Conservation (phyloP, 2,888 invertebrate species). For the Erebia palarica region DNA sequence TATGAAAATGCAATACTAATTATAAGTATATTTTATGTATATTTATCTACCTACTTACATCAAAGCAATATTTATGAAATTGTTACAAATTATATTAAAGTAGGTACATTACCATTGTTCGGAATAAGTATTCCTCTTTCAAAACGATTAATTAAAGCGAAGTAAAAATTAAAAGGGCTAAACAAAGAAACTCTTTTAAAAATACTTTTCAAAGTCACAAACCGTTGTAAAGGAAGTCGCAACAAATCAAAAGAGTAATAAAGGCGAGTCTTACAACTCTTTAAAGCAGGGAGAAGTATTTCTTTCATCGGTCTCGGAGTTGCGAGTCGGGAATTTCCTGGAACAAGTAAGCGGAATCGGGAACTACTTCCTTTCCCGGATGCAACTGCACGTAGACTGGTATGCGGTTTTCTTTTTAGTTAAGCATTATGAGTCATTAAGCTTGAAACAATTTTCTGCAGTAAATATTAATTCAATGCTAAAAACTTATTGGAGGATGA, state of each 20-base stretch:
- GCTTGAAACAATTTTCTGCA: background rate
- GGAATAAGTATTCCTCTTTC: background rate
- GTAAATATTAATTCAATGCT: too few species aligned
- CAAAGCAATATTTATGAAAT: background rate
- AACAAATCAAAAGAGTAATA: conserved; percentile 60
- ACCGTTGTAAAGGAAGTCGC: conserved; percentile 50
- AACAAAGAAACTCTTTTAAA: conserved; percentile 24
- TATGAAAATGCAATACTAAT: too few species aligned
- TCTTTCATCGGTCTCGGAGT: conserved; percentile 66
- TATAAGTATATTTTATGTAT: too few species aligned
- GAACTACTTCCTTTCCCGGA: conserved; percentile 65
- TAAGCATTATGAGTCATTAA: background rate
- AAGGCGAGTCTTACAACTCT: conserved; percentile 54
- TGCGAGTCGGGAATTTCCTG: conserved; percentile 62
- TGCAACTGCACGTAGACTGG: conserved; percentile 47
- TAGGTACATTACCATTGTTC: background rate
- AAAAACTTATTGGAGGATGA: background rate
- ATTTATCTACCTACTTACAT: too few species aligned
- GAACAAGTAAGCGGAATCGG: conserved; percentile 61
- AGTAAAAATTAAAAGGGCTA: conserved; percentile 6
- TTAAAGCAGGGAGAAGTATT: conserved; percentile 55
- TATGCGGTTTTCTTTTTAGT: conserved; percentile 37
- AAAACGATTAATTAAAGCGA: conserved; percentile 8
- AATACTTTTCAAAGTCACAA: conserved; percentile 38
- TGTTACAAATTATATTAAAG: background rate